phyloP scores from a whole-genome alignment of 2,888 invertebrate species.

The Aphidius colemani region DNA sequence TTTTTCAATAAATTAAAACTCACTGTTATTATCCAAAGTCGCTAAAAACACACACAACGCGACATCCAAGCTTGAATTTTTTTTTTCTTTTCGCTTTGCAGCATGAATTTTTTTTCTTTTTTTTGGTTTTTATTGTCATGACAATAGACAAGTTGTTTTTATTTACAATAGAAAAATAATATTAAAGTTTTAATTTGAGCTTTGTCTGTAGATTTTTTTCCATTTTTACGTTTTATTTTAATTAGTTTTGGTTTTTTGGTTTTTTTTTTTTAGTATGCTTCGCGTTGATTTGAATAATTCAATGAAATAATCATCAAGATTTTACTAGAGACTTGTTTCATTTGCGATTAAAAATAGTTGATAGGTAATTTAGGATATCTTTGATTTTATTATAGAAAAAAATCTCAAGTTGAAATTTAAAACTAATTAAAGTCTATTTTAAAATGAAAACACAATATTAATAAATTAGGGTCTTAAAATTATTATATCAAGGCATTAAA shows the following conservation, averaged over 20 bases:
- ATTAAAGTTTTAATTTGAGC: constrained; percentile 36
- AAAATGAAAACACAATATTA: too few species aligned
- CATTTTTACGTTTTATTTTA: constrained; percentile 31
- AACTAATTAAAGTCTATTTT: too few species aligned
- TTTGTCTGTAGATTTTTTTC: constrained; percentile 30
- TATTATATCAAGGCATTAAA: too few species aligned
- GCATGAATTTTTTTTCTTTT: constrained; percentile 46
- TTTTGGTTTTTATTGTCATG: constrained; percentile 14
- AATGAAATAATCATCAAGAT: too few species aligned
- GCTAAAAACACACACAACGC: constrained; percentile 2
- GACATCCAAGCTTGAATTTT: neutral
- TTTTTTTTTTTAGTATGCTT: neutral
- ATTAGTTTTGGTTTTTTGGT: neutral
- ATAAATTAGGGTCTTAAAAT: too few species aligned
- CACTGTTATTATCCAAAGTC: neutral
- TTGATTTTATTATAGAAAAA: neutral
- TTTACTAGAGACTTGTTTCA: neutral
- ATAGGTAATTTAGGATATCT: neutral
- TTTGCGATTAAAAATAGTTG: neutral
- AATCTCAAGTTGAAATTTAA: too few species aligned
- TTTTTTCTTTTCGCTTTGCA: constrained; percentile 33
- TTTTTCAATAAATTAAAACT: neutral
- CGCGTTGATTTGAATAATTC: too few species aligned
- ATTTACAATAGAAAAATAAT: constrained; percentile 19
- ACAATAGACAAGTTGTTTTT: neutral